Evolutionary conservation across 2,113 vertebrate genomes (phyloP).

Genomic region (Prochilodus magdalenae): DNA sequence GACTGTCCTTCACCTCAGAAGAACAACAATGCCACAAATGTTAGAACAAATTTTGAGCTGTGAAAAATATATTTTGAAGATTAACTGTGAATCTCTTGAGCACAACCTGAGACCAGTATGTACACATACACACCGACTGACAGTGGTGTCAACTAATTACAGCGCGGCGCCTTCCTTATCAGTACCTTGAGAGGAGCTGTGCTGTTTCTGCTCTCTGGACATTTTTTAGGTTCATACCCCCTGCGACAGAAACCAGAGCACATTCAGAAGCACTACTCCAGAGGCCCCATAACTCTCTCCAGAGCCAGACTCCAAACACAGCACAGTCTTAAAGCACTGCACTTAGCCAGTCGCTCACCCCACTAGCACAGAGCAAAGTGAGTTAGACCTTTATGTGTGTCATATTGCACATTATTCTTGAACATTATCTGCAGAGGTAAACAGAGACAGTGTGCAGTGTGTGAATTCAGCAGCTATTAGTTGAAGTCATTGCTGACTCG

Average conservation of each 20-base stretch:
- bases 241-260: conserved; percentile 27
- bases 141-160: conserved; percentile 1
- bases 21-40: conserved; percentile 1
- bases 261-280: conserved; percentile 19
- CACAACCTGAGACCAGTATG: neutral
- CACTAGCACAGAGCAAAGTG: neutral
- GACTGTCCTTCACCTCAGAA: conserved; percentile 12
- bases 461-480: neutral
- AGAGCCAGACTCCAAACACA: neutral
- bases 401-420: neutral
- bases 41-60: neutral
- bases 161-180: conserved; percentile 12
- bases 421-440: neutral
- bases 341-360: neutral
- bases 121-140: neutral
- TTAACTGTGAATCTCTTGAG: neutral
- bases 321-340: conserved; percentile 9
- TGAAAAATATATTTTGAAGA: neutral
- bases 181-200: conserved; percentile 19
- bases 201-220: conserved; percentile 20
- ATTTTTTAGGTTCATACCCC: conserved; percentile 12
- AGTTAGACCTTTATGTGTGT: neutral
- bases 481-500: neutral
- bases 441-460: neutral
- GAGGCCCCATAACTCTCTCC: conserved; percentile 11